phyloP scores from a whole-genome alignment of 2,113 vertebrate genomes.

The Progne subis region DNA sequence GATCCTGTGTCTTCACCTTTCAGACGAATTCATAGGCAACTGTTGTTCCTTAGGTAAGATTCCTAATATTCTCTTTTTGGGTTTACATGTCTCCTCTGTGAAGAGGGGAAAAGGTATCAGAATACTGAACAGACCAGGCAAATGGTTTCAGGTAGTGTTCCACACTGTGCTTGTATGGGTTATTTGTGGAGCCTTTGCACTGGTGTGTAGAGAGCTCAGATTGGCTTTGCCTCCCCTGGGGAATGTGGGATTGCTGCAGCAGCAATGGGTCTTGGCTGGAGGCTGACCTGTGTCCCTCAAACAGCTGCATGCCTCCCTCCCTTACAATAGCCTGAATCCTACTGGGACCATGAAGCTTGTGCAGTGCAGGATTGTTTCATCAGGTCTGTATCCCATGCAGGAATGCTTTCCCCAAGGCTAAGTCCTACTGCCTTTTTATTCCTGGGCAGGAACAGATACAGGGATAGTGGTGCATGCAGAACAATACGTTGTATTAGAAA shows the following conservation, averaged over 20 bases:
- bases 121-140: background rate
- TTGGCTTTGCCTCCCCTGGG: background rate
- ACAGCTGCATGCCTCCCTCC: fast-evolving
- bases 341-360: fast-evolving
- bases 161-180: background rate
- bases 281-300: background rate
- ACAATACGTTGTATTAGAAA: background rate
- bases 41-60: background rate
- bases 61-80: background rate
- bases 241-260: background rate
- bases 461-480: background rate
- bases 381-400: background rate
- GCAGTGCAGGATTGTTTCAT: background rate
- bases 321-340: background rate
- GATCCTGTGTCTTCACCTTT: background rate
- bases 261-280: background rate
- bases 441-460: background rate
- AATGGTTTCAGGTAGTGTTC: background rate
- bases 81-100: fast-evolving
- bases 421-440: background rate
- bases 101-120: background rate
- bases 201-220: background rate
- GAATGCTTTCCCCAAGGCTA: background rate
- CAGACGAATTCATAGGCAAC: background rate
- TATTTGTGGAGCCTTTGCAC: background rate